Conservation (phyloP, 2,888 invertebrate species). For the Cecidostiba fungosa region DNA sequence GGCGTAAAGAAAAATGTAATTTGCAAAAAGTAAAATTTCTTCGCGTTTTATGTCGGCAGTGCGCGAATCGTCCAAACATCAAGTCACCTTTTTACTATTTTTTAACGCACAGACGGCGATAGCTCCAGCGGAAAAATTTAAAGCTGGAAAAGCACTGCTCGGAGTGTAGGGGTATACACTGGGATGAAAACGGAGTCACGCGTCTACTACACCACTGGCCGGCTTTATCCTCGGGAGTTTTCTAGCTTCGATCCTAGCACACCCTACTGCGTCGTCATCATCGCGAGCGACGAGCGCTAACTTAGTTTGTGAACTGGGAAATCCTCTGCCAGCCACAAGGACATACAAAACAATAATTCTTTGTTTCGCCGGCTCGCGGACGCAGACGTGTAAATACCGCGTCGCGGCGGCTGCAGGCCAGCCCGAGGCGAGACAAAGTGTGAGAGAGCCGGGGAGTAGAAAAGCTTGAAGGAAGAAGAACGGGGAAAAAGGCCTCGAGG, state of each 20-base stretch:
- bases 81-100: conserved; percentile 19
- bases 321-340: conserved; percentile 77
- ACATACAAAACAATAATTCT: conserved; percentile 79
- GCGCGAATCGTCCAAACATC: neutral
- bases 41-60: neutral
- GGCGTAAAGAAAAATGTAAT: conserved; percentile 20
- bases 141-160: neutral
- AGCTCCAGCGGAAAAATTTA: neutral
- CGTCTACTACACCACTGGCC: neutral
- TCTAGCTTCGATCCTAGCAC: neutral
- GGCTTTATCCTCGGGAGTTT: neutral
- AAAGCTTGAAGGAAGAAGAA: conserved; percentile 50
- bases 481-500: conserved; percentile 47
- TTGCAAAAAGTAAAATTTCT: conserved; percentile 18
- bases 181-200: neutral
- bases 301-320: conserved; percentile 79
- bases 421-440: conserved; percentile 57
- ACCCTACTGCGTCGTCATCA: conserved; percentile 31
- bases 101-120: neutral
- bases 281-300: conserved; percentile 73
- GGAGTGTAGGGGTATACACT: neutral
- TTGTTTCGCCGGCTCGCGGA: conserved; percentile 72
- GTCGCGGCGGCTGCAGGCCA: conserved; percentile 61
- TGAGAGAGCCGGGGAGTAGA: conserved; percentile 34
- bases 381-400: conserved; percentile 78